Base-by-base conservation (phyloP, 2,888 invertebrate species). In the Megaustenia siamemsis region DNA sequence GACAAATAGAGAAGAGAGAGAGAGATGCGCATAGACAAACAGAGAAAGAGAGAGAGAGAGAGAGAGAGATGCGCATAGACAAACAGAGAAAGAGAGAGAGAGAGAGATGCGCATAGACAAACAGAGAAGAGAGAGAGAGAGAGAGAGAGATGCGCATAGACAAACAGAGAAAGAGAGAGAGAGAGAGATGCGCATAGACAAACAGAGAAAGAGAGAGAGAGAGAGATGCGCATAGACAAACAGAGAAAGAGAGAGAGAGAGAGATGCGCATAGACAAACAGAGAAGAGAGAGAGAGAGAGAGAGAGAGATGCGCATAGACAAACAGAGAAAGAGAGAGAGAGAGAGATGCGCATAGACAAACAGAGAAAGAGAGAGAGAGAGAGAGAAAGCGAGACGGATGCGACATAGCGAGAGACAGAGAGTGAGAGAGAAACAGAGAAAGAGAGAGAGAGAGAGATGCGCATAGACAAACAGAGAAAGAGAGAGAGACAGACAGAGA, bases 401-500 rank as follows among this genome's bases (percentile, higher is more conserved):
- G n/a, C n/a, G n/a, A n/a, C n/a, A n/a, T n/a, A n/a, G n/a, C n/a
- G 38, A 68, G 32, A 18, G 15, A 38, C 40, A 43, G 71, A 71
- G 40, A 71, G 40, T 38, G 71, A 71, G 68, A 66, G 66, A 66
- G 32, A 32, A 32, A 68, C 12, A 68, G 68, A 38, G 32, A 68
- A n/a, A 68, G 68, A 35, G 32, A 38, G 35, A 32, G 68, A 68
- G 32, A 35, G 68, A 68, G 68, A 68, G 68, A 32, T 4, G n/a
- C 24, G 40, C 40, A 35, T 38, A 71, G 71, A 71, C 4, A 71
- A 5, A 35, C 6, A 71, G 71, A 35, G 40, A 71, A 8, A 71
- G 8, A 40, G 43, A 40, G 38, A 38, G 32, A 68, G 53, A 53
- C 3, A 21, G 53, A 53, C 3, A 53, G 53, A 53, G n/a, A 18